Conservation (phyloP, 2,797 vertebrate genomes). For the Tarsius wallacei region DNA sequence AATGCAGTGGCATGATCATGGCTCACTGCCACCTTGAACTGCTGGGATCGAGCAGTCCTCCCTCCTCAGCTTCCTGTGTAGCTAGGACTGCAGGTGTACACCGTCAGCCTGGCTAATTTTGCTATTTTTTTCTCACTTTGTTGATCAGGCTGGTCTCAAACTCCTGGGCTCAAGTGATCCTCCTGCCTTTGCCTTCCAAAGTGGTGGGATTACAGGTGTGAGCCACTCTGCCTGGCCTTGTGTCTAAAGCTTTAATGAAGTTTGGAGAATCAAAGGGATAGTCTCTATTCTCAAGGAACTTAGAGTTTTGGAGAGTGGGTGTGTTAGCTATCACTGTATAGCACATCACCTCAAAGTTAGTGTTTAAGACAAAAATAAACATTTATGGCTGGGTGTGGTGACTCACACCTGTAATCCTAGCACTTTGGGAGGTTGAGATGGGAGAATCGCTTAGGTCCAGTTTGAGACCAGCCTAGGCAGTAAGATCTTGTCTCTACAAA, state of each 20-base stretch:
- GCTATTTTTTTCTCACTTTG: too few relatives aligned
- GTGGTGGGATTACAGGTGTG: too few relatives aligned
- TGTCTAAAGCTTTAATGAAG: background rate
- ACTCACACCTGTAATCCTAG: background rate
- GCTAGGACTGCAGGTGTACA: too few relatives aligned
- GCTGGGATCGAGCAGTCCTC: too few relatives aligned
- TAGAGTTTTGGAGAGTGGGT: constrained; percentile 6
- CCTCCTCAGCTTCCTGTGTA: too few relatives aligned
- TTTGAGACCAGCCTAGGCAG: background rate
- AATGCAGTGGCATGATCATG: too few relatives aligned
- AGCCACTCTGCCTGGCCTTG: background rate
- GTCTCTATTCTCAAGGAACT: background rate
- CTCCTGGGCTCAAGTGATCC: too few relatives aligned
- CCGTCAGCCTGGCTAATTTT: too few relatives aligned
- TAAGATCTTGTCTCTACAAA: background rate
- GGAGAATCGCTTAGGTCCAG: background rate
- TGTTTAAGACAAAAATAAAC: constrained; percentile 25
- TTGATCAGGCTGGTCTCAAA: too few relatives aligned
- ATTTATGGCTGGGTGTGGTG: background rate
- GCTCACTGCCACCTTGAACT: too few relatives aligned
- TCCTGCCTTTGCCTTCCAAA: too few relatives aligned
- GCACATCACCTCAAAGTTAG: constrained; percentile 19
- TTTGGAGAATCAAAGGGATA: constrained; percentile 49
- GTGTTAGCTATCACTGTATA: background rate
- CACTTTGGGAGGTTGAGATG: background rate